A percentile compares a stretch with the other conserved stretches of the same genome.
phyloP scores from a whole-genome alignment of 2,113 vertebrate genomes.

The Oceanodroma tethys region DNA sequence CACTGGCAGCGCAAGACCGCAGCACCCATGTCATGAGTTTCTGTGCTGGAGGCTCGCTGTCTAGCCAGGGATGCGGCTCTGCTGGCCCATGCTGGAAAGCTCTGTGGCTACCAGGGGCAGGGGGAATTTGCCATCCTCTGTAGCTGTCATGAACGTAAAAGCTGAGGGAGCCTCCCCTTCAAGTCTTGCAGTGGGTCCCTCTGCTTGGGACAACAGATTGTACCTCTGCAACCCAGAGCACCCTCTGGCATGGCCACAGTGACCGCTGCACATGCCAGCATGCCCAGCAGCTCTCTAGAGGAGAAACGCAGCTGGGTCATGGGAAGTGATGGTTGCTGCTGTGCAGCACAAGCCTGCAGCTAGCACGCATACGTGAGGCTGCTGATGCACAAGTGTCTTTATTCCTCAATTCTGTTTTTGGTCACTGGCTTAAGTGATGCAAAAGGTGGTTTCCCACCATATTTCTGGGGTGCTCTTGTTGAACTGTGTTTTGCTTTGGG shows the following conservation, averaged over 20 bases:
- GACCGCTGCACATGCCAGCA: not conserved
- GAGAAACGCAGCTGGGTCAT: not conserved
- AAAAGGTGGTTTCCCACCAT: not conserved
- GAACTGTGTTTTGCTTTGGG: not conserved
- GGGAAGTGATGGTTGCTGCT: fast-evolving
- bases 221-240: not conserved
- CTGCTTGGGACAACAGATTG: not conserved
- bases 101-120: not conserved
- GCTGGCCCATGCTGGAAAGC: not conserved
- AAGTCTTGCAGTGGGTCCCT: not conserved
- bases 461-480: not conserved
- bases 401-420: not conserved
- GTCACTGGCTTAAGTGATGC: not conserved
- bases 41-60: not conserved
- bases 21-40: not conserved
- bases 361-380: fast-evolving
- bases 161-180: not conserved
- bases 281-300: not conserved
- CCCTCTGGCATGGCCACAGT: not conserved
- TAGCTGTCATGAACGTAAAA: not conserved
- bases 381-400: not conserved
- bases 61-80: not conserved
- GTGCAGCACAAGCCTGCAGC: not conserved
- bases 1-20: fast-evolving
- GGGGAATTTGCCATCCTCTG: not conserved